Conservation (phyloP, 2,797 vertebrate genomes). For the Chelon auratus region DNA sequence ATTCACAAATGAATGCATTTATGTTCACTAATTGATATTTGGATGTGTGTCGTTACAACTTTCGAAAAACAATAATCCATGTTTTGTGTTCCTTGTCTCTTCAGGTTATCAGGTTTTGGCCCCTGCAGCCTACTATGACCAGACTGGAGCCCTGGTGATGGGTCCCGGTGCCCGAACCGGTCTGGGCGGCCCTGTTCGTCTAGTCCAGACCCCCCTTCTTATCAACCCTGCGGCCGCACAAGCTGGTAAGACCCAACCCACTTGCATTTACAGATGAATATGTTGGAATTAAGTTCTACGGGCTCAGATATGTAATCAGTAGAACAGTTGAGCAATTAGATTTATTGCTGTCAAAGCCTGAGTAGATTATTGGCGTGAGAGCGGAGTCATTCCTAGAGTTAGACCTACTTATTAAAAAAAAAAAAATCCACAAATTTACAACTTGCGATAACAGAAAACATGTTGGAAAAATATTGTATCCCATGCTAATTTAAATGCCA, state of each 20-base stretch:
- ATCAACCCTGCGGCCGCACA: conserved; percentile 97
- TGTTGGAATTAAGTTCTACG: not conserved
- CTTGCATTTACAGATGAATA: not conserved
- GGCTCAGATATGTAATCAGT: not conserved
- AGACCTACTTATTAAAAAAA: not conserved
- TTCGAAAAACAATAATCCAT: not conserved
- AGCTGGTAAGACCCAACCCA: conserved; percentile 85
- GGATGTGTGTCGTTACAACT: not conserved
- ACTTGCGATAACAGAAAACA: too few species aligned
- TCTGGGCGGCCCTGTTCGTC: conserved; percentile 92
- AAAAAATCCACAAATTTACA: not conserved
- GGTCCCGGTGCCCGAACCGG: conserved; percentile 94
- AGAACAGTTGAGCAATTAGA: too few species aligned
- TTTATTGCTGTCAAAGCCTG: too few species aligned
- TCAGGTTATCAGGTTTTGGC: conserved; percentile 97
- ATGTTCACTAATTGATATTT: not conserved
- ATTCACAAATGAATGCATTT: not conserved
- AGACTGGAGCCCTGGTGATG: conserved; percentile 95
- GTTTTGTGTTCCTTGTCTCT: not conserved
- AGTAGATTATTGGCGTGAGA: not conserved
- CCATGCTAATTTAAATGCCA: not conserved
- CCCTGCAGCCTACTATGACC: conserved; percentile 97
- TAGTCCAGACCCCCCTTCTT: conserved; percentile 95
- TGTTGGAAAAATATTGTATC: too few species aligned
- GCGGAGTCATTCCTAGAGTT: not conserved